Conservation (phyloP, 2,888 invertebrate genomes). For the Drosophila robusta region DNA sequence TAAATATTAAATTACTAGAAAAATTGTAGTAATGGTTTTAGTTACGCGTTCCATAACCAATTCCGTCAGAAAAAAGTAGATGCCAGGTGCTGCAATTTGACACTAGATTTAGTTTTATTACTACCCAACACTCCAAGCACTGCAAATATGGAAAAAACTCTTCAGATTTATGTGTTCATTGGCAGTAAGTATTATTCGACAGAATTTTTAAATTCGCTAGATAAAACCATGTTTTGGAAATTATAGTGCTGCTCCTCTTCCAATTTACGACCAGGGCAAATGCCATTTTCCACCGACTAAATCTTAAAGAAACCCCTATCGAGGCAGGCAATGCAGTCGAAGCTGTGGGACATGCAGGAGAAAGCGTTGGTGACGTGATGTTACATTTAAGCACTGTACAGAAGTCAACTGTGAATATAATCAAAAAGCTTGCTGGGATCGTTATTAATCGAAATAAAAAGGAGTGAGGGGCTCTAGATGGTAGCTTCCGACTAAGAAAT, state of each 20-base stretch:
- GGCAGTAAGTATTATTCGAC: slow-evolving; percentile 2
- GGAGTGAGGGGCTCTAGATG: too few relatives aligned
- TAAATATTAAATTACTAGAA: too few relatives aligned
- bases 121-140: too few relatives aligned
- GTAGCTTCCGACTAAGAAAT: too few relatives aligned
- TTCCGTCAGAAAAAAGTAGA: too few relatives aligned
- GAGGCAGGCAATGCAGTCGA: neutral
- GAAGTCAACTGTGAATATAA: fast-evolving
- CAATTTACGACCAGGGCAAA: neutral
- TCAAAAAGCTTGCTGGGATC: neutral
- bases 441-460: neutral
- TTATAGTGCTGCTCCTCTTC: slow-evolving; percentile 10
- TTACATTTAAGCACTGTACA: neutral
- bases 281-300: neutral
- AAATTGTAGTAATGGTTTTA: too few relatives aligned
- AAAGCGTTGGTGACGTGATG: neutral
- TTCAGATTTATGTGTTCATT: neutral
- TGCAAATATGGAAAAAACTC: slow-evolving; percentile 6
- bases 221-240: neutral
- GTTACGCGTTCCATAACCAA: too few relatives aligned
- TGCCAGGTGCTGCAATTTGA: too few relatives aligned
- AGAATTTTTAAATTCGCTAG: neutral
- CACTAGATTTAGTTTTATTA: too few relatives aligned
- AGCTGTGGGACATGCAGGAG: neutral
- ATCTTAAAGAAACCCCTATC: neutral